Evolutionary conservation across 2,888 invertebrate genomes (phyloP), one percentile per base, ranked within the genome.

Genomic region (Gymnocheta viridis): DNA sequence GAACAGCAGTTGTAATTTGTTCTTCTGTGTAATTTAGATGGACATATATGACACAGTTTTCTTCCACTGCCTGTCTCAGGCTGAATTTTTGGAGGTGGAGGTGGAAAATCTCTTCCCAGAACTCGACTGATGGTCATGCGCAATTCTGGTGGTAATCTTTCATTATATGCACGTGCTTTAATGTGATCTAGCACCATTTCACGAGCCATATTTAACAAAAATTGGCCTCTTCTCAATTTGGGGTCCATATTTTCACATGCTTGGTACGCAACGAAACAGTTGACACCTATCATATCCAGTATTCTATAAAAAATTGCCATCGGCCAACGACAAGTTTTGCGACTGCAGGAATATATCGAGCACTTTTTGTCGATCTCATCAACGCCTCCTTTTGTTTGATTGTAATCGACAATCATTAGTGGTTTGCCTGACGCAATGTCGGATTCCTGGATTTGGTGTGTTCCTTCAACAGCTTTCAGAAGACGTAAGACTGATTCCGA

Each of bases 271-370:
- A 84, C 67, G 58, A 84, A 81, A 51, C 67, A 80, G 64, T 80
- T 80, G 41, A 80, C 62, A 54, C 78, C 62, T 79, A 69, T 60
- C 44, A 82, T 78, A 62, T 82, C 78, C 67, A 82, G 62, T n/a
- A n/a, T n/a, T n/a, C n/a, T n/a, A n/a, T n/a, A n/a, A n/a, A n/a
- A n/a, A n/a, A n/a, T n/a, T n/a, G n/a, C 70, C 79, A 85, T 80
- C 41, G 82, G 82, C 82, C 77, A 82, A 73, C 82, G 82, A 60
- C 69, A 73, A 81, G 81, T 78, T 83, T 83, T 79, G 49, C 85
- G 70, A 60, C 84, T 82, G 62, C 81, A 78, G 54, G 83, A 82
- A 85, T 82, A 83, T 66, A 82, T 56, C n/a, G 82, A 81, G 41
- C 78, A 85, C 78, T 85, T 85, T 32, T 82, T 85, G 41, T 85